Evolutionary conservation across 23 tunicate species (phyloP).

Genomic region (Oikopleura albicans): DNA sequence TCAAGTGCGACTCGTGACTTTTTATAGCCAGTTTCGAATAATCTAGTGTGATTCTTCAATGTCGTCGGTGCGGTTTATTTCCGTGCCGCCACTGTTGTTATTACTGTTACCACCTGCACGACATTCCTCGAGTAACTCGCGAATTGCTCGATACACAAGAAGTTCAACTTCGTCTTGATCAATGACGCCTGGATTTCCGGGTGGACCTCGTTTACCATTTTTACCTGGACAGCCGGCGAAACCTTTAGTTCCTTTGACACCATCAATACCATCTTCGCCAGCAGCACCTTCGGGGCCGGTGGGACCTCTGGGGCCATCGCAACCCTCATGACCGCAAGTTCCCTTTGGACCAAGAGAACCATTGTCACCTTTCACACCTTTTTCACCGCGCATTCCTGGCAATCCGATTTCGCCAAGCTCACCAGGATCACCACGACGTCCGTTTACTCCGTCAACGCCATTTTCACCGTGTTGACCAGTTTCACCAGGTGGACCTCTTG

Average conservation of each 20-base stretch:
- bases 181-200: conserved; percentile 1
- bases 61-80: too few species aligned
- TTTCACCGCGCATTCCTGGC: not conserved
- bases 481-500: not conserved
- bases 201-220: not conserved
- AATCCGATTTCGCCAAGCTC: not conserved
- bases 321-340: not conserved
- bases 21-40: too few species aligned
- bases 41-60: too few species aligned
- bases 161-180: not conserved
- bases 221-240: not conserved
- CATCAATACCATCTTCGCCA: not conserved
- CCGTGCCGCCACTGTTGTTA: conserved; percentile 12
- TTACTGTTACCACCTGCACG: not conserved
- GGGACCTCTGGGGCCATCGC: not conserved
- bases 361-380: not conserved
- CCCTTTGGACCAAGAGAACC: not conserved
- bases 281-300: not conserved
- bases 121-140: not conserved
- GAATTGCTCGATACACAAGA: not conserved
- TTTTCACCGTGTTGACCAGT: not conserved
- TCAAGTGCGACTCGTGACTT: too few species aligned
- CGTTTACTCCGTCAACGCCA: not conserved
- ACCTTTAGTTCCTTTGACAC: not conserved
- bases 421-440: not conserved